Conservation (phyloP, 2,888 invertebrate species). For the Nomada flava region DNA sequence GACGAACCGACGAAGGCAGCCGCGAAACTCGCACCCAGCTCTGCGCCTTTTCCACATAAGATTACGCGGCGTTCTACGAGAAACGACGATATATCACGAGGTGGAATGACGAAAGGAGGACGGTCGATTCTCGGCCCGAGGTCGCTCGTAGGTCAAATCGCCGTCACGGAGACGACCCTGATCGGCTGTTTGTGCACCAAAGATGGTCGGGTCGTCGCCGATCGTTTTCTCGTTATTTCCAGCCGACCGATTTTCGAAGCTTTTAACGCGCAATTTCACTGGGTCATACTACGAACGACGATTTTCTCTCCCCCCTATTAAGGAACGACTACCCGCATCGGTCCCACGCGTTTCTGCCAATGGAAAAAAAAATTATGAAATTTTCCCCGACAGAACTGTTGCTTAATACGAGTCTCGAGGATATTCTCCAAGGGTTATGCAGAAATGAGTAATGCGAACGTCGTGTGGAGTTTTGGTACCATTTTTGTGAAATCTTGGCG, state of each 20-base stretch:
- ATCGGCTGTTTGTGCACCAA: conserved; percentile 60
- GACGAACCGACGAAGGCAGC: conserved; percentile 32
- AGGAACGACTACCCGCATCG: no score
- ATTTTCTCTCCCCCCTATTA: background rate
- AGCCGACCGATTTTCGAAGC: conserved; percentile 31
- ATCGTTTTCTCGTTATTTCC: conserved; percentile 48
- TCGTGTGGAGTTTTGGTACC: no score
- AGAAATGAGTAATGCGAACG: background rate
- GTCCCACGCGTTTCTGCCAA: background rate
- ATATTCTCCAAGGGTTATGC: background rate
- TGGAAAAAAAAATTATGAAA: conserved; percentile 1
- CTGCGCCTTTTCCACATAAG: conserved; percentile 55
- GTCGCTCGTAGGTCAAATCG: conserved; percentile 73
- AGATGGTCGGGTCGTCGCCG: conserved; percentile 54
- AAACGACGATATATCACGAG: conserved; percentile 64
- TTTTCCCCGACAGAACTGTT: background rate
- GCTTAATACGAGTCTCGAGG: background rate
- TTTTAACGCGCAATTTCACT: conserved; percentile 17
- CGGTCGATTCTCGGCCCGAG: conserved; percentile 73
- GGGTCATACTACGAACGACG: background rate
- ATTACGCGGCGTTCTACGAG: conserved; percentile 60
- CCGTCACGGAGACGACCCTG: conserved; percentile 65
- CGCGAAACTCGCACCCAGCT: conserved; percentile 43
- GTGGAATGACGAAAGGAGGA: conserved; percentile 74
- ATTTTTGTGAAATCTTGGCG: no score